Conservation (phyloP, 2,113 vertebrate species). For the Sclerurus mexicanus region DNA sequence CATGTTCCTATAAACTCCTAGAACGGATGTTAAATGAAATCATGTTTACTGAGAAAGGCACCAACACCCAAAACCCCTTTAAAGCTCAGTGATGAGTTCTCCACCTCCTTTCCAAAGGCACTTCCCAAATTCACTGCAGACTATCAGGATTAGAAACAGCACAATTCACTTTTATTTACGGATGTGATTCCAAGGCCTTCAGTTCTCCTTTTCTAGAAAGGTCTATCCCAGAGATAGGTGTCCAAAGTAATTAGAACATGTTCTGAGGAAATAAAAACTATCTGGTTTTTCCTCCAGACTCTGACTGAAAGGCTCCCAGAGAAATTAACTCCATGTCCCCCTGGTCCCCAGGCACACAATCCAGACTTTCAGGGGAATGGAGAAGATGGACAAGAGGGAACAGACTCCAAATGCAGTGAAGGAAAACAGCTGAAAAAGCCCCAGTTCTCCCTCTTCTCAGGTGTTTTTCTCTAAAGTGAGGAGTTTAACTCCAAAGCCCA, state of each 20-base stretch:
- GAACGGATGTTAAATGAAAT: not conserved
- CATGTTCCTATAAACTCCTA: not conserved
- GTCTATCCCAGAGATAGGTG: not conserved
- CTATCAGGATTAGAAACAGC: not conserved
- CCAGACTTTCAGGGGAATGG: rapidly evolving
- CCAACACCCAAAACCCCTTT: too few species aligned
- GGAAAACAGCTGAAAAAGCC: not conserved
- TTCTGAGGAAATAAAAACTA: not conserved
- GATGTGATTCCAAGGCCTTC: not conserved
- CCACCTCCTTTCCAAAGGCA: not conserved
- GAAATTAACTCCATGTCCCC: rapidly evolving
- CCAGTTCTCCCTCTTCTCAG: not conserved
- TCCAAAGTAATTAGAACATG: not conserved
- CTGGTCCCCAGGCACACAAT: rapidly evolving
- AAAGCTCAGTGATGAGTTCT: not conserved
- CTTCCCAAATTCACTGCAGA: not conserved
- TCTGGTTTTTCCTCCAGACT: not conserved
- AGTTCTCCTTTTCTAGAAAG: not conserved
- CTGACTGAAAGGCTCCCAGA: not conserved
- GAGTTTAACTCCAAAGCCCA: not conserved
- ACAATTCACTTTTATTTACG: not conserved
- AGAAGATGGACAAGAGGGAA: too few species aligned
- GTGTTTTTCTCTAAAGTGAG: too few species aligned
- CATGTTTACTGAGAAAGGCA: too few species aligned
- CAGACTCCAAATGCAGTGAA: not conserved